Percentiles rank a stretch among this genome's conserved stretches.
Evolutionary conservation across 2,888 invertebrate species (phyloP).

Genomic region (Biston betularia): DNA sequence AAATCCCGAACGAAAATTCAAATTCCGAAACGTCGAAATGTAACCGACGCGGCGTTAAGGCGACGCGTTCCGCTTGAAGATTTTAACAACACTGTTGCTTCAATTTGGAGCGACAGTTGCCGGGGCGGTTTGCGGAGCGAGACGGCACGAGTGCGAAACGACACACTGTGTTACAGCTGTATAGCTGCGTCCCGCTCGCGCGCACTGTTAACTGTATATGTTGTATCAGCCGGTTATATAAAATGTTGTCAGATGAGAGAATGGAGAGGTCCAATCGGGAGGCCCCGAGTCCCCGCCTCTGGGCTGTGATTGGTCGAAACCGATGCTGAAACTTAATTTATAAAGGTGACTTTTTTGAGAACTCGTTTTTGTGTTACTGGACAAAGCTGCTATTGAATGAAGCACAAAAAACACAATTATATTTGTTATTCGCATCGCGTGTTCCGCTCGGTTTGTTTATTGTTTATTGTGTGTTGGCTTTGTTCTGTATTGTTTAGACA

Average conservation of each 20-base stretch:
- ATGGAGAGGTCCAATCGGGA: slow-evolving; percentile 65
- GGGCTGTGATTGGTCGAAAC: slow-evolving; percentile 65
- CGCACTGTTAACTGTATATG: slow-evolving; percentile 84
- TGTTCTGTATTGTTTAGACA: slow-evolving; percentile 67
- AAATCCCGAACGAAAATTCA: slow-evolving; percentile 29
- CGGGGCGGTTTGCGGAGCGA: slow-evolving; percentile 58
- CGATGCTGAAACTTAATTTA: slow-evolving; percentile 83
- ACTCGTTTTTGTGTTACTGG: slow-evolving; percentile 72
- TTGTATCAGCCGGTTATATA: slow-evolving; percentile 86
- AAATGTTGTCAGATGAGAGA: slow-evolving; percentile 82
- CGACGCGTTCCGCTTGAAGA: slow-evolving; percentile 67
- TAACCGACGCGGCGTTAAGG: slow-evolving; percentile 35
- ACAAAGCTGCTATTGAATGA: slow-evolving; percentile 79
- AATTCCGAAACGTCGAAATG: slow-evolving; percentile 34
- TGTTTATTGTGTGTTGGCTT: slow-evolving; percentile 56
- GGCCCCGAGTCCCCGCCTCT: slow-evolving; percentile 66
- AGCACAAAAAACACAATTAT: slow-evolving; percentile 83
- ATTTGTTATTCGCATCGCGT: slow-evolving; percentile 80
- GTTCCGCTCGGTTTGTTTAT: slow-evolving; percentile 64
- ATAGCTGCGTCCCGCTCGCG: slow-evolving; percentile 69
- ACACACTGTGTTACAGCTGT: slow-evolving; percentile 75
- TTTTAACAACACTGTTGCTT: slow-evolving; percentile 81
- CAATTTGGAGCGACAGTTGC: slow-evolving; percentile 76
- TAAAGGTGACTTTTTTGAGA: slow-evolving; percentile 85
- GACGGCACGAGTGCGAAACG: slow-evolving; percentile 72